These are phyloP conservation scores for Sander vitreus DNA, from an alignment of 2,113 vertebrate species.

Conservation along the genomic window DNA sequence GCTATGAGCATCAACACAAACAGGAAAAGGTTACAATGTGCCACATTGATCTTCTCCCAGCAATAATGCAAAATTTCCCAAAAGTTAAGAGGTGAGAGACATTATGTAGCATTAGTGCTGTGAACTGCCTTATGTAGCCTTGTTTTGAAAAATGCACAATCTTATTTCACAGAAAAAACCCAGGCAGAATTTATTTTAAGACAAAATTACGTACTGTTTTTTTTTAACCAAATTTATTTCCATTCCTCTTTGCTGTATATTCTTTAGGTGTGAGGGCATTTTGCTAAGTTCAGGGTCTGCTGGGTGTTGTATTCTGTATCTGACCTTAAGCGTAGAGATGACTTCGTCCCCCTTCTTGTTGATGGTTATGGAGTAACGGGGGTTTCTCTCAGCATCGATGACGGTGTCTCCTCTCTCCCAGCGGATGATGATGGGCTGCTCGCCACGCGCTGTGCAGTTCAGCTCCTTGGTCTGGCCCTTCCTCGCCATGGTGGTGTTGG, in stretches of 20 bases:
- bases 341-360: conserved; percentile 97
- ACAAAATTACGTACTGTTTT: no score
- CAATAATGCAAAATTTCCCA: not conserved
- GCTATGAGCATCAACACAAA: conserved; percentile 77
- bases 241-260: not conserved
- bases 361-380: conserved; percentile 95
- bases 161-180: not conserved
- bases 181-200: not conserved
- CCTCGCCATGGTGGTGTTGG: conserved; percentile 98
- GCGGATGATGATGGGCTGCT: conserved; percentile 98
- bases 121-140: not conserved
- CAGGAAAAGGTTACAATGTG: not conserved
- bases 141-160: not conserved
- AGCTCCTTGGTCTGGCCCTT: conserved; percentile 97
- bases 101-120: not conserved
- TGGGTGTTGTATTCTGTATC: conserved; percentile 24
- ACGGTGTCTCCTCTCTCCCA: conserved; percentile 99
- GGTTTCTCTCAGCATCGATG: conserved; percentile 95
- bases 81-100: not conserved
- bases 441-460: conserved; percentile 96
- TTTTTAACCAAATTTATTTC: not conserved
- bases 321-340: conserved; percentile 96
- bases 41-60: not conserved
- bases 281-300: not conserved
- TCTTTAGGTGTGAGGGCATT: not conserved